Conservation (phyloP, 1,140 invertebrate genomes). For the Pachypeltis micranthus region DNA sequence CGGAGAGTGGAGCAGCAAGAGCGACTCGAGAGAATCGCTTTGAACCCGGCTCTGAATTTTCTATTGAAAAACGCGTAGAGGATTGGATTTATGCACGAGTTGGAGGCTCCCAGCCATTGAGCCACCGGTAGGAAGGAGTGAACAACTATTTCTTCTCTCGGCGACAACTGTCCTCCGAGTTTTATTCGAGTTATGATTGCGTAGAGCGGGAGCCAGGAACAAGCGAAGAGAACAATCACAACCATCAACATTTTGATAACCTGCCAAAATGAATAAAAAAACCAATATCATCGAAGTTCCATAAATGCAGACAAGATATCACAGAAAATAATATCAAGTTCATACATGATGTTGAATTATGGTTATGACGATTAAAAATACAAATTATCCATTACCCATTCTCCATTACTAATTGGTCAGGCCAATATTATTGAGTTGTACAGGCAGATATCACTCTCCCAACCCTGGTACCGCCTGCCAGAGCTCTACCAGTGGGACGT, state of each 20-base stretch:
- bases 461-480: too few relatives aligned
- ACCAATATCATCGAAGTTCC: too few relatives aligned
- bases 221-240: constrained; percentile 48
- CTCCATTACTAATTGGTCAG: too few relatives aligned
- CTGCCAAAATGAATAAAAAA: too few relatives aligned
- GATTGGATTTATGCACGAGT: constrained; percentile 40
- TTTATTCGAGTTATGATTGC: constrained; percentile 39
- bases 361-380: too few relatives aligned
- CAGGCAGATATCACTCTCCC: too few relatives aligned
- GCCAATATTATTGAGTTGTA: too few relatives aligned
- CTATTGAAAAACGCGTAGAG: constrained; percentile 55
- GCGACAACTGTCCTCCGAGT: constrained; percentile 28
- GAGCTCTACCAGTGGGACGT: too few relatives aligned
- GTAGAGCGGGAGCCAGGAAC: constrained; percentile 55
- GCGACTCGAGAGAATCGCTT: constrained; percentile 33
- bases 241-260: constrained; percentile 53
- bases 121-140: constrained; percentile 42
- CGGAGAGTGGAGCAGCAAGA: constrained; percentile 31
- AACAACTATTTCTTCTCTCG: constrained; percentile 33
- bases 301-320: too few relatives aligned
- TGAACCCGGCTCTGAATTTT: constrained; percentile 52
- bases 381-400: too few relatives aligned
- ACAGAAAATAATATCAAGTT: too few relatives aligned
- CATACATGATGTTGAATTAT: too few relatives aligned
- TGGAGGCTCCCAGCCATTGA: constrained; percentile 50